Evolutionary conservation across 1,140 invertebrate genomes (phyloP).

Genomic region (Dendroctonus valens): DNA sequence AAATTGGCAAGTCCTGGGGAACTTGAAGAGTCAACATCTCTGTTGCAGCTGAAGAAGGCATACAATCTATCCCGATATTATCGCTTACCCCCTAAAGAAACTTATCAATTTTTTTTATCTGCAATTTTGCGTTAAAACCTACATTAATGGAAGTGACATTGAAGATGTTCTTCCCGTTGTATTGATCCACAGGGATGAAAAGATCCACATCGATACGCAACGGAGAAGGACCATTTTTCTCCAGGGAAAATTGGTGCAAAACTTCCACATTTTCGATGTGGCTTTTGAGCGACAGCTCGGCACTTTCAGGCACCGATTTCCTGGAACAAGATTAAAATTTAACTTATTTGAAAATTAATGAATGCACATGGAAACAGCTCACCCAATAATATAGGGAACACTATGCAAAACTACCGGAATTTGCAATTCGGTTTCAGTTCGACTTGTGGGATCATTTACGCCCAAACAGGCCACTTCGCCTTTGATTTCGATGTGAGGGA

Average conservation of each 20-base stretch:
- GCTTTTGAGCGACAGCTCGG: not conserved
- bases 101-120: not conserved
- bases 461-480: slow-evolving; percentile 22
- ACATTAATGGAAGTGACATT: slow-evolving; percentile 23
- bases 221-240: slow-evolving; percentile 31
- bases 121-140: not conserved
- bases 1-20: not conserved
- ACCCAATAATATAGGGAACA: slow-evolving; percentile 26
- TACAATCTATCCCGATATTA: slow-evolving; percentile 12
- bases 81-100: slow-evolving; percentile 8
- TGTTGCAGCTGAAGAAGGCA: not conserved
- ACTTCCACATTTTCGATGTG: slow-evolving; percentile 4
- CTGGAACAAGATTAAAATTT: not conserved
- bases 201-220: slow-evolving; percentile 17
- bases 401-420: slow-evolving; percentile 25
- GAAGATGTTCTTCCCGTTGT: slow-evolving; percentile 15
- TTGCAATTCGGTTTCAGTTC: slow-evolving; percentile 7
- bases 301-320: not conserved
- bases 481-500: slow-evolving; percentile 3
- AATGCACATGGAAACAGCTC: slow-evolving; percentile 4
- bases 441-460: slow-evolving; percentile 4
- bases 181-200: slow-evolving; percentile 14
- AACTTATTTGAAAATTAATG: slow-evolving; percentile 2
- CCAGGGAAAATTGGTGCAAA: slow-evolving; percentile 23
- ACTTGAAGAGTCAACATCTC: not conserved